phyloP scores from a whole-genome alignment of 2,888 invertebrate species.

The Chalcosyrphus nemorum region DNA sequence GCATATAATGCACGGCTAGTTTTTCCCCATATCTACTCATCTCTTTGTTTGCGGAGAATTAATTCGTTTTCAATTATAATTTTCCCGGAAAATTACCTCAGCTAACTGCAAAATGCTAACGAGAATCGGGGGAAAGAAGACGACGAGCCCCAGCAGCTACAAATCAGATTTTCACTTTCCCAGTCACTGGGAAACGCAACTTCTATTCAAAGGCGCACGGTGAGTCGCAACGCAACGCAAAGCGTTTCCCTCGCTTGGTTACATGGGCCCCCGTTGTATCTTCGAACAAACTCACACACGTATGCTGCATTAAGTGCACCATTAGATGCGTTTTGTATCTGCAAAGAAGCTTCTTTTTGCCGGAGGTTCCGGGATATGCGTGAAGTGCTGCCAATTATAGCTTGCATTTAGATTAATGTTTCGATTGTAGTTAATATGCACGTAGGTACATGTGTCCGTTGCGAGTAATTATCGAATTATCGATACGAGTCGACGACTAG shows the following conservation, averaged over 20 bases:
- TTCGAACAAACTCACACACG: slow-evolving; percentile 53
- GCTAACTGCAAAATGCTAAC: slow-evolving; percentile 60
- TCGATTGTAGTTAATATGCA: too few relatives aligned
- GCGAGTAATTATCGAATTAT: slow-evolving; percentile 40
- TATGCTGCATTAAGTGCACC: slow-evolving; percentile 55
- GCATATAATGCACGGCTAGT: not conserved
- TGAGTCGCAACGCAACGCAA: not conserved
- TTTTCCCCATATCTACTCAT: not conserved
- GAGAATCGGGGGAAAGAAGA: slow-evolving; percentile 24
- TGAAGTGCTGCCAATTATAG: not conserved
- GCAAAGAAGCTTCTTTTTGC: not conserved
- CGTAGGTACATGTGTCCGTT: slow-evolving; percentile 20
- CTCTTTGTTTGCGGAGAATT: slow-evolving; percentile 43
- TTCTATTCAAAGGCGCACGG: slow-evolving; percentile 33
- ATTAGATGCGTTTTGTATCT: slow-evolving; percentile 59
- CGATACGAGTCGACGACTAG: slow-evolving; percentile 23
- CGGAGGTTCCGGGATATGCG: not conserved
- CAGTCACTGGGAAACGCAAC: slow-evolving; percentile 57
- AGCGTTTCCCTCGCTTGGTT: slow-evolving; percentile 12
- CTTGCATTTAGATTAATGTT: slow-evolving; percentile 14
- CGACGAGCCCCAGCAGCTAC: slow-evolving; percentile 13
- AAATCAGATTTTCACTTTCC: slow-evolving; percentile 66
- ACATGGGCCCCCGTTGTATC: slow-evolving; percentile 13
- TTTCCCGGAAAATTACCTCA: slow-evolving; percentile 68
- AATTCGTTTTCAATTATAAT: slow-evolving; percentile 67